Percentiles rank a stretch among this genome's conserved stretches.
Evolutionary conservation across 2,113 vertebrate species (phyloP).

Genomic region (Elanus axillaris): DNA sequence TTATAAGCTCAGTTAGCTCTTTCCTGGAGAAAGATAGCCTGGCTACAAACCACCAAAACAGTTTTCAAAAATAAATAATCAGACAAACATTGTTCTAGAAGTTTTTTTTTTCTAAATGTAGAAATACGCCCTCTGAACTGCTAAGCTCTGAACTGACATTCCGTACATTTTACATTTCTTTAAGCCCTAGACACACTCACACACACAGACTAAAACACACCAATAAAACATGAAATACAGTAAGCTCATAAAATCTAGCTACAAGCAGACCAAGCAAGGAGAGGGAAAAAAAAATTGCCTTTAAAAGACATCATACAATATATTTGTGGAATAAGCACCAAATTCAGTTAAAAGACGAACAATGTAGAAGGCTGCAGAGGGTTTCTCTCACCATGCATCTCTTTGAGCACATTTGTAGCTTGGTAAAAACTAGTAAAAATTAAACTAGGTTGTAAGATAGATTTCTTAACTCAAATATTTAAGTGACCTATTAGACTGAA

Average conservation of each 20-base stretch:
- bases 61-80: background rate
- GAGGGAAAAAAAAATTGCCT: background rate
- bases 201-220: slow-evolving; percentile 1
- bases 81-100: background rate
- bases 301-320: background rate
- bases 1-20: background rate
- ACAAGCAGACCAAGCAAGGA: background rate
- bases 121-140: background rate
- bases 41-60: background rate
- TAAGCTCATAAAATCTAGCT: background rate
- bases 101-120: background rate
- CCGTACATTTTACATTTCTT: background rate
- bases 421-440: slow-evolving; percentile 4
- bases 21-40: background rate
- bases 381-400: slow-evolving; percentile 1
- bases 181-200: background rate
- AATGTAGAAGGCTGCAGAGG: slow-evolving; percentile 26
- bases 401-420: slow-evolving; percentile 15
- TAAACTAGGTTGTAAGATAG: background rate
- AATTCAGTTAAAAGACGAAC: slow-evolving; percentile 46
- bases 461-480: slow-evolving; percentile 3
- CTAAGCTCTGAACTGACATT: background rate
- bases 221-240: background rate
- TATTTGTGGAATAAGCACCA: background rate
- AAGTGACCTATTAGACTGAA: background rate